Percentiles rank a stretch among this genome's conserved stretches.
Evolutionary conservation across 2,113 vertebrate genomes (phyloP).

Genomic region (Carollia perspicillata): DNA sequence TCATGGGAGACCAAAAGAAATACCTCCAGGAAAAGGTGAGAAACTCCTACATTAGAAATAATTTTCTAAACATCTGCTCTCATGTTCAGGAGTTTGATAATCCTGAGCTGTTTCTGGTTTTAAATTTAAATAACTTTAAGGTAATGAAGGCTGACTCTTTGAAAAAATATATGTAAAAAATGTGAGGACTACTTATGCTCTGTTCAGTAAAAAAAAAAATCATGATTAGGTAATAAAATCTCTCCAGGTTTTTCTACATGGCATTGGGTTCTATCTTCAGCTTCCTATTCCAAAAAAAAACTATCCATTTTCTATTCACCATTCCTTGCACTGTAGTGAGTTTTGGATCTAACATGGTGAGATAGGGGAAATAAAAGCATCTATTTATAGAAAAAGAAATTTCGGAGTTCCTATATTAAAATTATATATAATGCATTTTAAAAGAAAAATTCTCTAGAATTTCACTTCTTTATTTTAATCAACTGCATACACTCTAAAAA

Average conservation of each 20-base stretch:
- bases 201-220: conserved; percentile 26
- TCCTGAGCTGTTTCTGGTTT: conserved; percentile 27
- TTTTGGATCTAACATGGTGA: background rate
- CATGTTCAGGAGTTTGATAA: conserved; percentile 42
- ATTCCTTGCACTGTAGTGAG: background rate
- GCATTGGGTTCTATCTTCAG: background rate
- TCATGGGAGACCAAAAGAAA: conserved; percentile 27
- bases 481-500: background rate
- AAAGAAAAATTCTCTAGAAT: background rate
- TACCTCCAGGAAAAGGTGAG: conserved; percentile 43
- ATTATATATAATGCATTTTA: background rate
- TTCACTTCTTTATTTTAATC: background rate
- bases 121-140: conserved; percentile 60
- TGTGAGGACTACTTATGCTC: background rate
- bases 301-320: background rate
- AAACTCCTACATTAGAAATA: conserved; percentile 35
- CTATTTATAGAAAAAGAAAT: background rate
- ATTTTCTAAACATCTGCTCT: conserved; percentile 58
- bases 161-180: conserved; percentile 32
- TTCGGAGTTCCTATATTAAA: conserved; percentile 40
- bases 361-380: background rate
- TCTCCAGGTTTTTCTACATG: conserved; percentile 11
- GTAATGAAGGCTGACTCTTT: conserved; percentile 46
- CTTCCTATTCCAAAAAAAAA: background rate
- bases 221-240: conserved; percentile 5